Evolutionary conservation across 1,140 invertebrate species (phyloP).

Genomic region (Atta texana): DNA sequence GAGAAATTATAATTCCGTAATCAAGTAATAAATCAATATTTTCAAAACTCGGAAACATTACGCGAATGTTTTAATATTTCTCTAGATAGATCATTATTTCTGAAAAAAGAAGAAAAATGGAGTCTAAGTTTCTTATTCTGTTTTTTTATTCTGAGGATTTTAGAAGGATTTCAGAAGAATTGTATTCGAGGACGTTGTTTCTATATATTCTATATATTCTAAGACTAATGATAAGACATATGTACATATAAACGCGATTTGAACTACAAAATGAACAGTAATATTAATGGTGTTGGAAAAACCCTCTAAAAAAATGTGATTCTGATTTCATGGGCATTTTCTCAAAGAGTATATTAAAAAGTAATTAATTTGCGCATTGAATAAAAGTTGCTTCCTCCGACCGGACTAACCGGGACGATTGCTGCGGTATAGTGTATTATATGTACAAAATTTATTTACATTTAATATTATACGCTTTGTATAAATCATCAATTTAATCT

Average conservation of each 20-base stretch:
- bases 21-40: not conserved
- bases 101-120: not conserved
- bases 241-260: constrained; percentile 14
- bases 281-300: constrained; percentile 14
- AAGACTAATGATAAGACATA: constrained; percentile 26
- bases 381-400: not conserved
- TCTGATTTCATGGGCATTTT: constrained; percentile 69
- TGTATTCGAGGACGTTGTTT: not conserved
- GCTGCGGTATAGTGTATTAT: too few relatives aligned
- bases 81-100: not conserved
- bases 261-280: not conserved
- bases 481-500: too few relatives aligned
- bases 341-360: constrained; percentile 18
- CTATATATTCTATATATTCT: constrained; percentile 1
- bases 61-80: not conserved
- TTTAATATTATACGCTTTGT: too few relatives aligned
- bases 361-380: constrained; percentile 4
- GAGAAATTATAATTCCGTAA: not conserved
- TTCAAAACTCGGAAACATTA: not conserved
- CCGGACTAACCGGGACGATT: too few relatives aligned
- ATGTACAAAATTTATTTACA: too few relatives aligned
- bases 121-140: not conserved
- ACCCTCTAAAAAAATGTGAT: constrained; percentile 66
- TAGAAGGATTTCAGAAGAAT: not conserved
- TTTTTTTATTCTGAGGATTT: not conserved